Evolutionary conservation across 2,888 invertebrate species (phyloP), one percentile per base, ranked within the genome.

Genomic region (Colletes collaris): DNA sequence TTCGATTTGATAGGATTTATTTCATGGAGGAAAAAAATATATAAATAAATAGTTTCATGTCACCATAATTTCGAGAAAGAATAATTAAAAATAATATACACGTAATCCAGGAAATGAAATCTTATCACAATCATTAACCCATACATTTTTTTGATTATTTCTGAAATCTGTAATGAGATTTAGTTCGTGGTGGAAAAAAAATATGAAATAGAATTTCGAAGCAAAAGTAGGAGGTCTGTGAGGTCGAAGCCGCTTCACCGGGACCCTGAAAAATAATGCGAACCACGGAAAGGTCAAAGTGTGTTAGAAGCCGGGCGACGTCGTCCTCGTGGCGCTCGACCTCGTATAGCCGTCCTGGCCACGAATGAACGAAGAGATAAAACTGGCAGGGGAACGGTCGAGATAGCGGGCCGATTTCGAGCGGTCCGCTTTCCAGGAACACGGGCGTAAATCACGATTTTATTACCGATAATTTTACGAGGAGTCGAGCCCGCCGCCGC

Each of bases 401-500:
- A 72, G 74, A 82, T 74, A 80, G 77, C 58, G 59, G 71, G 75
- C 83, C 82, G 84, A 89, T 89, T 83, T 27, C 44, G 85, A 87
- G 83, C 86, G 89, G 86, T 87, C 89, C 83, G 87, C 85, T 90
- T 90, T 91, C 92, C 89, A 80, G 86, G 92, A 92, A 92, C 85
- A 70, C 79, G 86, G 80, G 82, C 88, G 89, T 91, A 91, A 91
- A 91, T 91, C 91, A 91, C 80, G 87, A 89, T 91, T 91, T 91
- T 91, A 91, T 90, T 91, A 89, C 91, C 87, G 92, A 92, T 92
- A 92, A 92, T 92, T 92, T 92, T 91, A 92, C 90, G 92, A 91
- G 89, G 87, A 88, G 88, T 85, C 84, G 86, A 84, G 83, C 82
- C 81, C 82, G 82, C 80, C 81, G 83, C 64, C 70, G 74, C 67